Conservation (phyloP, 2,797 vertebrate species). For the Chrysocyon brachyurus region DNA sequence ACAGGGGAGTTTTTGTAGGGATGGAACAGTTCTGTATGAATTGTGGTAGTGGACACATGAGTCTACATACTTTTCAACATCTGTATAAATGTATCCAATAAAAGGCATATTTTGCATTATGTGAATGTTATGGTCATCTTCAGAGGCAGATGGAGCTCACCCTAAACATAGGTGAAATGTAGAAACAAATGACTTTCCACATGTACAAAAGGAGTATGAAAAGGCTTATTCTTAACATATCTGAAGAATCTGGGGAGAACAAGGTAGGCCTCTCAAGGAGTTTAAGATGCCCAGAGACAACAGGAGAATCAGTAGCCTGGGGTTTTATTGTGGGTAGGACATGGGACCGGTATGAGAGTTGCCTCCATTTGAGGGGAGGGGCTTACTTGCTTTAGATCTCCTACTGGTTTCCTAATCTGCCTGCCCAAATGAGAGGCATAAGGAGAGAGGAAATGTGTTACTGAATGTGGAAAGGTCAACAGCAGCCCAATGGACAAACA, state of each 20-base stretch:
- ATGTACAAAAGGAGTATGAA: neutral
- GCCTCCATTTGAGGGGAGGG: neutral
- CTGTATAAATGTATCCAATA: neutral
- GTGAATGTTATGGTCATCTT: neutral
- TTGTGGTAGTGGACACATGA: neutral
- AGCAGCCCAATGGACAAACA: neutral
- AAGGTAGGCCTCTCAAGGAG: neutral
- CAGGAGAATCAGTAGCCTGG: too few species aligned
- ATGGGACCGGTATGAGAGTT: neutral
- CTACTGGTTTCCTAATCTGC: neutral
- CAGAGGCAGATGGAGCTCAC: neutral
- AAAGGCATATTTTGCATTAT: neutral
- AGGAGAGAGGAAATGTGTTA: neutral
- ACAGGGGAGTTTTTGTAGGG: neutral
- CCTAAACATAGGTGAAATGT: neutral
- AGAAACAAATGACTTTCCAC: neutral
- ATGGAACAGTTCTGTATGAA: neutral
- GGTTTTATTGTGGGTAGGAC: neutral
- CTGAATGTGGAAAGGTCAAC: neutral
- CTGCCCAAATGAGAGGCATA: neutral
- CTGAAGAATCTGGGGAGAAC: neutral
- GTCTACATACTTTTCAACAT: too few species aligned
- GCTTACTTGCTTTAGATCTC: neutral
- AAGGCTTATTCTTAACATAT: neutral
- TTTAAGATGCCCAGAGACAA: neutral